Conservation (phyloP, 2,888 invertebrate species). For the Mesochorus sp. region DNA sequence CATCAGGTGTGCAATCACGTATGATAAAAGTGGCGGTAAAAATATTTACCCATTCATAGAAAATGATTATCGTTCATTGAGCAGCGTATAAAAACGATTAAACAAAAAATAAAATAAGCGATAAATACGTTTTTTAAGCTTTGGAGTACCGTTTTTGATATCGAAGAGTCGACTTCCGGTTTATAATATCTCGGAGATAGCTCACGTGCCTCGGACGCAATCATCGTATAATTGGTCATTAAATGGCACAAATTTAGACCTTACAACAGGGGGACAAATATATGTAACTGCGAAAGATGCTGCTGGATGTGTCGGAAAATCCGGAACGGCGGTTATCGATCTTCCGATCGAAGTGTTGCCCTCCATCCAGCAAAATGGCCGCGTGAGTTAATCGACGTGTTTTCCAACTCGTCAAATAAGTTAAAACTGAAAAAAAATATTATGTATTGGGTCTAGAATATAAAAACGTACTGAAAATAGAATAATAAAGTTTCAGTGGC, state of each 20-base stretch:
- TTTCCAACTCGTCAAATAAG: neutral
- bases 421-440: neutral
- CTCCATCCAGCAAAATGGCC: conserved; percentile 7
- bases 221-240: conserved; percentile 68
- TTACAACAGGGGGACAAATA: conserved; percentile 68
- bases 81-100: too few relatives aligned
- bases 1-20: conserved; percentile 67
- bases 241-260: conserved; percentile 45
- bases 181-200: conserved; percentile 74
- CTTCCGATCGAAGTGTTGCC: conserved; percentile 10
- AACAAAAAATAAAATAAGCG: neutral
- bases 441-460: too few relatives aligned
- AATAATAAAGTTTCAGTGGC: conserved; percentile 57
- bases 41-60: too few relatives aligned
- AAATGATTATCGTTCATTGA: too few relatives aligned
- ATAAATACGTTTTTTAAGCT: conserved; percentile 69
- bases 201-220: conserved; percentile 56
- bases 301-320: conserved; percentile 69
- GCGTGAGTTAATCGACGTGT: conserved; percentile 14
- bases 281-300: conserved; percentile 70
- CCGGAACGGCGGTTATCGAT: conserved; percentile 63
- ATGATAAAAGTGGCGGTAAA: neutral
- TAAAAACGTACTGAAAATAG: neutral
- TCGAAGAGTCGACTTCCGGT: conserved; percentile 73
- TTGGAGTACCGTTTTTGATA: conserved; percentile 72